phyloP scores from a whole-genome alignment of 1,140 invertebrate species.

The Agrilus planipennis region DNA sequence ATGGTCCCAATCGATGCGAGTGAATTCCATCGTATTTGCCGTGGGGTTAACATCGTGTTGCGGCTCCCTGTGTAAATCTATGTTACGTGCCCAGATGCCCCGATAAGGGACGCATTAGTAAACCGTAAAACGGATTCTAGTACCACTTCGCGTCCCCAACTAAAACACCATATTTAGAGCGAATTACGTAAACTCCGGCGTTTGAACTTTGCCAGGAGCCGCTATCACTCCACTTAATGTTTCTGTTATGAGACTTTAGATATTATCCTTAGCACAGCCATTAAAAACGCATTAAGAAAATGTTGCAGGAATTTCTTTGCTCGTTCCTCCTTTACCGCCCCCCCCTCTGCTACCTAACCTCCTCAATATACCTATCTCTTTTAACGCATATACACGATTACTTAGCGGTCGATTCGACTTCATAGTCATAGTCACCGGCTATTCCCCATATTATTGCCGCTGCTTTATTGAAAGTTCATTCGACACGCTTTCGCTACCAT shows the following conservation, averaged over 20 bases:
- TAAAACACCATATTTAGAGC: constrained; percentile 23
- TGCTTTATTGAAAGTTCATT: too few relatives aligned
- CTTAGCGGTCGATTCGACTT: too few relatives aligned
- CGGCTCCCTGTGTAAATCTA: constrained; percentile 28
- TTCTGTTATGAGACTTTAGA: constrained; percentile 8
- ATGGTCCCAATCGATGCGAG: too few relatives aligned
- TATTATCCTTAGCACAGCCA: constrained; percentile 1
- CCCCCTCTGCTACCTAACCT: too few relatives aligned
- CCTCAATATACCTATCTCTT: too few relatives aligned
- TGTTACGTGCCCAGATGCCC: constrained; percentile 30
- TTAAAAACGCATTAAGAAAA: constrained; percentile 8
- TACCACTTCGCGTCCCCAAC: constrained; percentile 19
- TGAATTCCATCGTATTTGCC: constrained; percentile 19
- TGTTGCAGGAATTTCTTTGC: neutral
- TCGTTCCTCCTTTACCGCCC: too few relatives aligned
- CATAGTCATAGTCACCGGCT: too few relatives aligned
- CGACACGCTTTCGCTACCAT: too few relatives aligned
- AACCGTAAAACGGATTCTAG: constrained; percentile 32
- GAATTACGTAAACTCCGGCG: constrained; percentile 6
- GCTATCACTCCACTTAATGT: constrained; percentile 11
- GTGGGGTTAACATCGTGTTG: constrained; percentile 17
- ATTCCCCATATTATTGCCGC: too few relatives aligned
- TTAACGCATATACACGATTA: too few relatives aligned
- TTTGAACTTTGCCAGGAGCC: constrained; percentile 20
- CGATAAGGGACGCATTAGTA: constrained; percentile 34